Conservation (phyloP, 2,888 invertebrate genomes). For the Pseudococcus viburni region DNA sequence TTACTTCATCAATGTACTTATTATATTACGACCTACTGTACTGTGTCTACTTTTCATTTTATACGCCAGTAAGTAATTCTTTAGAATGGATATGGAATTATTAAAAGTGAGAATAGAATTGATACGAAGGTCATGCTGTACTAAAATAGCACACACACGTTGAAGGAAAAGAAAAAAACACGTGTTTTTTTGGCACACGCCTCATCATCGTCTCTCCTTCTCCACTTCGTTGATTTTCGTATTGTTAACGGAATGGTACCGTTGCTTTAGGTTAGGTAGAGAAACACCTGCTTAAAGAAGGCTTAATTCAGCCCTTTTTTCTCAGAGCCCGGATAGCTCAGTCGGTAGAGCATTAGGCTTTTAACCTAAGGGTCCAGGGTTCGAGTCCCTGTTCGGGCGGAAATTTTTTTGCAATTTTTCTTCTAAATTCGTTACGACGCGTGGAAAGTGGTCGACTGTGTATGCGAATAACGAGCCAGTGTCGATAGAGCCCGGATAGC, state of each 20-base stretch:
- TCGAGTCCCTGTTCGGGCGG: slow-evolving; percentile 71
- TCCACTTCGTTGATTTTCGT: neutral
- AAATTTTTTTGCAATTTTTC: slow-evolving; percentile 46
- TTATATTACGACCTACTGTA: neutral
- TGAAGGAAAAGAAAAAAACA: neutral
- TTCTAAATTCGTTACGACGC: neutral
- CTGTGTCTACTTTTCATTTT: neutral
- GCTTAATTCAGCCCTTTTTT: neutral
- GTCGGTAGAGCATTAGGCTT: slow-evolving; percentile 71
- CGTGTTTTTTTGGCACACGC: neutral
- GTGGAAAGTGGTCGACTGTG: neutral
- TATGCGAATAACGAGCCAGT: neutral
- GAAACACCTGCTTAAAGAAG: neutral
- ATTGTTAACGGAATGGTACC: neutral
- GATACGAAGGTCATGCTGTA: neutral
- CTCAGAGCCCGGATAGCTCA: slow-evolving; percentile 70
- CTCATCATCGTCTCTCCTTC: neutral
- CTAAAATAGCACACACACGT: neutral
- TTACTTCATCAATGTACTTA: neutral
- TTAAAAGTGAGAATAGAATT: neutral
- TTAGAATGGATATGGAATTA: neutral
- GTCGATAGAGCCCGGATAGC: slow-evolving; percentile 69
- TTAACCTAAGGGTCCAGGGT: slow-evolving; percentile 71
- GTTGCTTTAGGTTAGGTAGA: neutral
- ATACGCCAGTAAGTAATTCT: neutral